Conservation (phyloP, 64 coral and sea anemone genomes). For the Trachythela sp. region DNA sequence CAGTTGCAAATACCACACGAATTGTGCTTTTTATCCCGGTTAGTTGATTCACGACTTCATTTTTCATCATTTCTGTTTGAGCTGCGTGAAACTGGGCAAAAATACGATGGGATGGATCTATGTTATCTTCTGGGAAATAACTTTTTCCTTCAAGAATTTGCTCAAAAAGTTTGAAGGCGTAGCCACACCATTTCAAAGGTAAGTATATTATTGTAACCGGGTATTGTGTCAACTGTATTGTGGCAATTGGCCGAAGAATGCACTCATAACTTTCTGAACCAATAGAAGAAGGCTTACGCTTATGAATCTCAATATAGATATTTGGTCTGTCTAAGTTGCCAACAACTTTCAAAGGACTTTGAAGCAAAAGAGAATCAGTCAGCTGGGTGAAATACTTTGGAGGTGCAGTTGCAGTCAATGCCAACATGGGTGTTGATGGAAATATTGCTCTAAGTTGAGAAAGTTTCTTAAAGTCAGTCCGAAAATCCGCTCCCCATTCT, state of each 20-base stretch:
- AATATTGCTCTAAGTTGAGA: not conserved
- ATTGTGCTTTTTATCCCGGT: not conserved
- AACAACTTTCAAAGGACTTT: not conserved
- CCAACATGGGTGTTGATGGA: not conserved
- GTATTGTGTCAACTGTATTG: not conserved
- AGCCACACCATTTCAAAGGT: constrained; percentile 58
- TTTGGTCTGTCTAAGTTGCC: not conserved
- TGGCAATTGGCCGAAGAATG: not conserved
- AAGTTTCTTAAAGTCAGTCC: not conserved
- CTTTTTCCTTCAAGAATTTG: constrained; percentile 32
- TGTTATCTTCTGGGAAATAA: constrained; percentile 35
- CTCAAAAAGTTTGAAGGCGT: constrained; percentile 55
- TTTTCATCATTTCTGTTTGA: not conserved
- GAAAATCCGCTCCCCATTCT: constrained; percentile 1
- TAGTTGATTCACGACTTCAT: not conserved
- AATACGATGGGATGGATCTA: constrained; percentile 40
- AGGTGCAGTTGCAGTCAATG: not conserved
- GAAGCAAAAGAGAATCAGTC: not conserved
- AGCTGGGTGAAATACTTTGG: not conserved
- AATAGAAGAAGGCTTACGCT: not conserved
- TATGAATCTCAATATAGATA: not conserved
- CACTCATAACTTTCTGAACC: not conserved
- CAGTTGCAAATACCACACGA: constrained; percentile 11
- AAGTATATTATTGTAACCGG: constrained; percentile 51
- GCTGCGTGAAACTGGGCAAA: not conserved